phyloP scores from a whole-genome alignment of 2,888 invertebrate genomes.

The Eupithecia exiguata region DNA sequence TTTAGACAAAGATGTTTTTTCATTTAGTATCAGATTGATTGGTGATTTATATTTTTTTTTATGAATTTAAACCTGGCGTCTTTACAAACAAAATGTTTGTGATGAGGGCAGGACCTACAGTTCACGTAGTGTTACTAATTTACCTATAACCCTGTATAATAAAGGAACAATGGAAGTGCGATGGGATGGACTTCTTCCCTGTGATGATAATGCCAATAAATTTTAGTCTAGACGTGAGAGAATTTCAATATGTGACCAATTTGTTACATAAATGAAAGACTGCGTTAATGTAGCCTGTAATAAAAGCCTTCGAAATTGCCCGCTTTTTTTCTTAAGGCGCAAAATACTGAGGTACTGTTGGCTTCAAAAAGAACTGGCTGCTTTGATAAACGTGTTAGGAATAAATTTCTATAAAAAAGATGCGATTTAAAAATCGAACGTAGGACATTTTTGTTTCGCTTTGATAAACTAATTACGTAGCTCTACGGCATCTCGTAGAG shows the following conservation, averaged over 20 bases:
- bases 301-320: slow-evolving; percentile 8
- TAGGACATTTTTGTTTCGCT: not conserved
- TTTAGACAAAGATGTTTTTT: no score
- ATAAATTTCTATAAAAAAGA: not conserved
- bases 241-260: slow-evolving; percentile 17
- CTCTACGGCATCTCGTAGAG: not conserved
- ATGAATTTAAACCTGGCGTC: no score
- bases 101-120: no score
- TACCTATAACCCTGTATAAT: no score
- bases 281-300: slow-evolving; percentile 5
- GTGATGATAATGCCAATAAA: slow-evolving; percentile 1
- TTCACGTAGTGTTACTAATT: no score
- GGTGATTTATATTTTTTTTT: no score
- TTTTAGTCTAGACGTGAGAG: slow-evolving; percentile 14
- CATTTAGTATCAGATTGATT: no score
- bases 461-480: not conserved
- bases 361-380: not conserved
- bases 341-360: slow-evolving; percentile 5
- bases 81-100: no score
- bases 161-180: no score
- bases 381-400: not conserved
- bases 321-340: slow-evolving; percentile 9
- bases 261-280: slow-evolving; percentile 11
- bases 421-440: not conserved
- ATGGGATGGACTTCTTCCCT: not conserved